Percentiles rank a stretch among this genome's conserved stretches.
These are phyloP conservation scores for Potorous gilbertii DNA, from an alignment of 2,797 vertebrate genomes.

Conservation along the genomic window DNA sequence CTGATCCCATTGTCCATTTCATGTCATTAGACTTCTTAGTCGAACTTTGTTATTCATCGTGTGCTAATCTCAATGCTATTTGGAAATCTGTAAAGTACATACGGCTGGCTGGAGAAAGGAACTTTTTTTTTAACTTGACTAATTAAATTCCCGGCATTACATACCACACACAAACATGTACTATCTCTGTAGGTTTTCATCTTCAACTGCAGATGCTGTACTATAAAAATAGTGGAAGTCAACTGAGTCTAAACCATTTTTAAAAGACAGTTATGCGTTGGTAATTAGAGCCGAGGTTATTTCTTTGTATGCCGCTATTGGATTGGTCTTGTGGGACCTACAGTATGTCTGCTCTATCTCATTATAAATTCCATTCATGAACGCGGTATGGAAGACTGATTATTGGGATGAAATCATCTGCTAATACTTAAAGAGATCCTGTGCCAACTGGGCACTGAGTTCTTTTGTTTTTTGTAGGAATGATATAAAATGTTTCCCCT, in stretches of 20 bases:
- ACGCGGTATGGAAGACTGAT: neutral
- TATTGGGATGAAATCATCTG: neutral
- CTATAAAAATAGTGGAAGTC: conserved; percentile 19
- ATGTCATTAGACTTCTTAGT: neutral
- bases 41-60: neutral
- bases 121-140: conserved; percentile 13
- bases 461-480: neutral
- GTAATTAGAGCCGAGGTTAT: conserved; percentile 8
- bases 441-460: neutral
- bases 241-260: neutral
- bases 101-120: conserved; percentile 35
- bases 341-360: neutral
- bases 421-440: neutral
- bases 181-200: conserved; percentile 3
- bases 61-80: conserved; percentile 62
- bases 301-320: conserved; percentile 11
- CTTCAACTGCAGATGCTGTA: conserved; percentile 8
- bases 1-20: neutral
- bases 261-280: neutral
- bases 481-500: neutral
- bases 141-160: conserved; percentile 45
- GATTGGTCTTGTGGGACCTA: neutral
- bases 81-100: conserved; percentile 50
- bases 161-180: conserved; percentile 47
- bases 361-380: neutral